These are phyloP conservation scores for Lates japonicus DNA, from an alignment of 2,797 vertebrate species.

Conservation along the genomic window DNA sequence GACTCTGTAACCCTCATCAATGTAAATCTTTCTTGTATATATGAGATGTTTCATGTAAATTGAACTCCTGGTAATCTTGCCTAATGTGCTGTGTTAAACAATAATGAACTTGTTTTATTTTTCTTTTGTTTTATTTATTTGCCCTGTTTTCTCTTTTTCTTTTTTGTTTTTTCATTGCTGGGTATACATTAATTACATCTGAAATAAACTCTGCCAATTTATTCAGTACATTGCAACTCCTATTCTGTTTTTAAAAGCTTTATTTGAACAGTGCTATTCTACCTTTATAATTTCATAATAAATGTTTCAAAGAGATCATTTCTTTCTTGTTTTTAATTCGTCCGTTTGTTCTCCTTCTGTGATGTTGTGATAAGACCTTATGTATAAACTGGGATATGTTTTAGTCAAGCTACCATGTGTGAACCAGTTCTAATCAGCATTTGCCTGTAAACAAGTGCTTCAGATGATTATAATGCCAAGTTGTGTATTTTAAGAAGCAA, in stretches of 20 bases:
- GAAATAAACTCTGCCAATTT: constrained; percentile 80
- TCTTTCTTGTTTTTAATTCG: constrained; percentile 80
- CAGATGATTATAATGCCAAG: constrained; percentile 55
- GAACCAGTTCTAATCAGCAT: constrained; percentile 57
- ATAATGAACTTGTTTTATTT: constrained; percentile 85
- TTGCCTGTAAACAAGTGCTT: constrained; percentile 46
- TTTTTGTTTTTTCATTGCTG: constrained; percentile 63
- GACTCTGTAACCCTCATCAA: constrained; percentile 80
- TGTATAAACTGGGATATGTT: constrained; percentile 47
- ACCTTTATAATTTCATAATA: constrained; percentile 90
- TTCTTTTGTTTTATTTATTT: constrained; percentile 73
- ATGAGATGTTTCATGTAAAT: constrained; percentile 88
- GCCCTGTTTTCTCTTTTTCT: constrained; percentile 54
- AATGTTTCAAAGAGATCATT: constrained; percentile 87
- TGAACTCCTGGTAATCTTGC: constrained; percentile 90
- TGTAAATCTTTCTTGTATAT: constrained; percentile 88
- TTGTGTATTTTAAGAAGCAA: constrained; percentile 56
- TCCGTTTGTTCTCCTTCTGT: constrained; percentile 66
- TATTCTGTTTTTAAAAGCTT: constrained; percentile 80
- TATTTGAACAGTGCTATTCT: constrained; percentile 87
- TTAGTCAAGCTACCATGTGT: constrained; percentile 48
- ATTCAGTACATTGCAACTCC: constrained; percentile 77
- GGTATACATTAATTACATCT: constrained; percentile 80
- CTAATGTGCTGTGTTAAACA: constrained; percentile 89
- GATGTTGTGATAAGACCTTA: constrained; percentile 56